phyloP scores from a whole-genome alignment of 2,113 vertebrate genomes.

The Orcinus orca region DNA sequence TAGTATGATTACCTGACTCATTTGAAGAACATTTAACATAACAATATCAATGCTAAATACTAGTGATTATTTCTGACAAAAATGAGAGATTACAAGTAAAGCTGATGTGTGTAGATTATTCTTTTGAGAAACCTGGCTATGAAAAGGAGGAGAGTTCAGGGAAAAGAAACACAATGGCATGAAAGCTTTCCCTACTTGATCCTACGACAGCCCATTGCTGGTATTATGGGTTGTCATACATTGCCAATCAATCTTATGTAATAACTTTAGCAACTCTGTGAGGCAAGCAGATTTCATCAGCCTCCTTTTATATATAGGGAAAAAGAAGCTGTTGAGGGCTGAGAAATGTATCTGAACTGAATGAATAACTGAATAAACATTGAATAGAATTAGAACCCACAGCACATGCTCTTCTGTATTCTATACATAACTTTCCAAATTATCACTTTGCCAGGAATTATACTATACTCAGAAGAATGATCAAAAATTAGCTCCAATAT shows the following conservation, averaged over 20 bases:
- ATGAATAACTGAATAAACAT: background rate
- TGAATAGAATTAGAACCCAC: background rate
- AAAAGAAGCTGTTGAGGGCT: background rate
- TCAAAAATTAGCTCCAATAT: constrained; percentile 3
- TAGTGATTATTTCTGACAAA: background rate
- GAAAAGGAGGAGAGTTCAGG: background rate
- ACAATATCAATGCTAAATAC: background rate
- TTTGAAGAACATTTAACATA: background rate
- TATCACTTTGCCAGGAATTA: background rate
- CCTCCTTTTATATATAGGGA: background rate
- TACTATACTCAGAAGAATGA: background rate
- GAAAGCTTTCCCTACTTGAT: background rate
- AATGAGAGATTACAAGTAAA: constrained; percentile 5
- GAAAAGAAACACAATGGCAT: background rate
- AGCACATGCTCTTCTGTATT: background rate
- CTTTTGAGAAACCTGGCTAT: background rate
- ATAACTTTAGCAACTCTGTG: background rate
- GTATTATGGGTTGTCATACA: background rate
- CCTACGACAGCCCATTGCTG: background rate
- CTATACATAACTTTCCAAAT: background rate
- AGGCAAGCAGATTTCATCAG: background rate
- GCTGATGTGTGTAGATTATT: background rate
- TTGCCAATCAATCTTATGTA: background rate
- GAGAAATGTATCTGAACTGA: background rate
- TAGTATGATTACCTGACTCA: background rate